Evolutionary conservation across 2,797 vertebrate species (phyloP).

Genomic region (Syngnathus acus): DNA sequence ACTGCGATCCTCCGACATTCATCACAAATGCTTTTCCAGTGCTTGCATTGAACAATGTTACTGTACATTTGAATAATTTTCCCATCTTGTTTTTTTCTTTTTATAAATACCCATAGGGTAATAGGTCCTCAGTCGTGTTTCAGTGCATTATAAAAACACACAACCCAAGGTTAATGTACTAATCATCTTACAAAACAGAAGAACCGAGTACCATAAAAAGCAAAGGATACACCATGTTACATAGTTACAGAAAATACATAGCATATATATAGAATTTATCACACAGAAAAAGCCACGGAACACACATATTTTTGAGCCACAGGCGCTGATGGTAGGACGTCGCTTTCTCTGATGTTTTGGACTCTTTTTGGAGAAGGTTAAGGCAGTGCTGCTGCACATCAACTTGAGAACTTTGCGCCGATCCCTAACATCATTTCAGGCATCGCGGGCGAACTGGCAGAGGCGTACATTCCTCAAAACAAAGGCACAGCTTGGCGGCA

Average conservation of each 20-base stretch:
- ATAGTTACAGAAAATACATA: constrained; percentile 82
- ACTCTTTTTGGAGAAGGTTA: constrained; percentile 19
- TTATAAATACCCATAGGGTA: constrained; percentile 99
- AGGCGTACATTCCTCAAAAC: constrained; percentile 56
- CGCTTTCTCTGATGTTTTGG: constrained; percentile 18
- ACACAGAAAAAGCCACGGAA: background rate
- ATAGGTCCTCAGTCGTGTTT: constrained; percentile 94
- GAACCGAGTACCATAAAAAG: constrained; percentile 64
- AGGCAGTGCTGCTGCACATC: constrained; percentile 2
- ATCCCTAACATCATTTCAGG: constrained; percentile 1
- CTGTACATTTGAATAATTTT: constrained; percentile 90
- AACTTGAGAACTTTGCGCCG: background rate
- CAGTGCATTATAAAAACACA: constrained; percentile 94
- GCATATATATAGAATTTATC: constrained; percentile 61
- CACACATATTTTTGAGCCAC: background rate
- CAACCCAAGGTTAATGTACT: constrained; percentile 93
- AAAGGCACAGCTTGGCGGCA: constrained; percentile 77
- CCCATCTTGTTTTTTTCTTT: constrained; percentile 59
- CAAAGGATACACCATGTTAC: constrained; percentile 78
- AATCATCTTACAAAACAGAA: constrained; percentile 79
- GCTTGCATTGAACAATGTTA: constrained; percentile 96
- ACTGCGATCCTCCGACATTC: constrained; percentile 74
- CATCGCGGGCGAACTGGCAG: constrained; percentile 12
- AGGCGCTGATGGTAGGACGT: background rate
- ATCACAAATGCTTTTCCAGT: constrained; percentile 82